Conservation (phyloP, 2,888 invertebrate genomes). For the Euzetes globulus region DNA sequence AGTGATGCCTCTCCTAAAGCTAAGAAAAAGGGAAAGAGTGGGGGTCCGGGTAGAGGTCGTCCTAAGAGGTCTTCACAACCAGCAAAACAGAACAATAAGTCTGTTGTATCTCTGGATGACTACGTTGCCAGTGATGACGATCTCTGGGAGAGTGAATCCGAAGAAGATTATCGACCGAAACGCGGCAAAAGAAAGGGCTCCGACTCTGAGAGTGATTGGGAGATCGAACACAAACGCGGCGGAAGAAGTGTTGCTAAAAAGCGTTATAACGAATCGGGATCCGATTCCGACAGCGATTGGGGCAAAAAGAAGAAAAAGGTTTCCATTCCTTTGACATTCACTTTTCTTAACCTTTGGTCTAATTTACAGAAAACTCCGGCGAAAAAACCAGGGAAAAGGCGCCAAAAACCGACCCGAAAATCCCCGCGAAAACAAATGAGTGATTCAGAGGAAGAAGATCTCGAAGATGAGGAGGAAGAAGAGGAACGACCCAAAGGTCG, state of each 20-base stretch:
- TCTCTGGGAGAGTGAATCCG: conserved; percentile 37
- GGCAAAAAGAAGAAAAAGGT: conserved; percentile 39
- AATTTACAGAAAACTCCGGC: conserved; percentile 10
- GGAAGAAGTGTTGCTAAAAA: conserved; percentile 22
- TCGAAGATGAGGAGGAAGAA: conserved; percentile 30
- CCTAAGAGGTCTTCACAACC: conserved; percentile 8
- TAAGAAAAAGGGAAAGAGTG: not conserved
- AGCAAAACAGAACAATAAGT: not conserved
- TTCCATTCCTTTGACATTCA: too few relatives aligned
- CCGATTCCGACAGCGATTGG: conserved; percentile 41
- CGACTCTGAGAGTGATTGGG: conserved; percentile 42
- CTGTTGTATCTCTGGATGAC: conserved; percentile 37
- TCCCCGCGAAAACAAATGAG: conserved; percentile 33
- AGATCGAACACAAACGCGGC: conserved; percentile 40
- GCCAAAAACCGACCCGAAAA: conserved; percentile 29
- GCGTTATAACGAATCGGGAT: conserved; percentile 23
- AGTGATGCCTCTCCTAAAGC: not conserved
- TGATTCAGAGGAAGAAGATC: conserved; percentile 33
- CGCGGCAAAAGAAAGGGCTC: conserved; percentile 27
- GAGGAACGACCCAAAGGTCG: conserved; percentile 29
- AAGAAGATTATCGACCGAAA: conserved; percentile 32
- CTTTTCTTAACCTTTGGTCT: not conserved
- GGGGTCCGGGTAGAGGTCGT: conserved; percentile 18
- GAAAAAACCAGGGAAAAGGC: conserved; percentile 22
- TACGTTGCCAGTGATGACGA: conserved; percentile 42